Percentiles rank a stretch among this genome's conserved stretches.
Conservation (phyloP, 1,140 invertebrate genomes). For the Drosophila sturtevanti region DNA sequence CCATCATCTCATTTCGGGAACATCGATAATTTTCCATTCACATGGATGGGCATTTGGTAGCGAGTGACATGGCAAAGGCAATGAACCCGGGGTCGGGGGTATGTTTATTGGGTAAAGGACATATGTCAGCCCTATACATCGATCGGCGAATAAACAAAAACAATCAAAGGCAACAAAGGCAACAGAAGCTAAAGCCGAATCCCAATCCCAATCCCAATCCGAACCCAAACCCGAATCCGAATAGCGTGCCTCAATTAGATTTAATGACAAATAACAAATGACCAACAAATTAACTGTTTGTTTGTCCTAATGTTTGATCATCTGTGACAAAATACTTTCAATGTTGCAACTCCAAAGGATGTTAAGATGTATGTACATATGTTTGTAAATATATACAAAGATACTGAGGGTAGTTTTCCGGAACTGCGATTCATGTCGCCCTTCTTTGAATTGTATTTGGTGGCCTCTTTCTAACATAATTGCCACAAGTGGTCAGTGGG, state of each 20-base stretch:
- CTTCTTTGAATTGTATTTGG: neutral
- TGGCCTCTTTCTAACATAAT: neutral
- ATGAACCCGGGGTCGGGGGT: neutral
- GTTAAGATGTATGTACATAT: neutral
- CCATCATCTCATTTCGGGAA: neutral
- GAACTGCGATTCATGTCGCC: neutral
- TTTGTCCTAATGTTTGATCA: conserved; percentile 70
- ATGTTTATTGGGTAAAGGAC: conserved; percentile 45
- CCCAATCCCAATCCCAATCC: conserved; percentile 5
- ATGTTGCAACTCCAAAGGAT: conserved; percentile 27
- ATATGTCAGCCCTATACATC: conserved; percentile 67
- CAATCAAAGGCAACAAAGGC: conserved; percentile 38
- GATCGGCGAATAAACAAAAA: conserved; percentile 57
- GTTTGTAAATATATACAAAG: neutral
- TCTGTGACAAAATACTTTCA: conserved; percentile 70
- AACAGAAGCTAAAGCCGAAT: conserved; percentile 15
- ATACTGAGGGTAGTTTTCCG: conserved; percentile 1
- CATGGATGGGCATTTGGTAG: neutral
- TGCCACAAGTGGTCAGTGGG: neutral
- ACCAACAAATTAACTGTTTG: conserved; percentile 79
- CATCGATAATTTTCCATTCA: neutral
- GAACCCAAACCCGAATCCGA: conserved; percentile 12
- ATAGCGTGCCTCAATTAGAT: conserved; percentile 59
- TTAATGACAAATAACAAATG: conserved; percentile 77
- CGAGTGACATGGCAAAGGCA: neutral